Percentiles rank a stretch among this genome's conserved stretches.
phyloP scores from a whole-genome alignment of 2,888 invertebrate genomes.

The Tetranychus truncatus region DNA sequence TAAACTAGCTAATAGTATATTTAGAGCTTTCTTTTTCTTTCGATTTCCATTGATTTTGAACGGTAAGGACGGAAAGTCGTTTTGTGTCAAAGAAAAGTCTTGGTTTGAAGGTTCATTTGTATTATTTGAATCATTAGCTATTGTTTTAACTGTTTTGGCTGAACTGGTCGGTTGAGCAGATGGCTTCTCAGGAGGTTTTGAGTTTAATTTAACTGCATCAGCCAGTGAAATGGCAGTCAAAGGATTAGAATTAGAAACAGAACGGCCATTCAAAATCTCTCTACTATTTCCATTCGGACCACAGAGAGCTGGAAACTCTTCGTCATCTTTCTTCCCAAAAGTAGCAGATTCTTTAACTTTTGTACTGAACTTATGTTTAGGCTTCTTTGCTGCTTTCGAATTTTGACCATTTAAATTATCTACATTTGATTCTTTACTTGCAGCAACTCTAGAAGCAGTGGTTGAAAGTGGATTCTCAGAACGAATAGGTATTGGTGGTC shows the following conservation, averaged over 20 bases:
- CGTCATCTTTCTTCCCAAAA: conserved; percentile 6
- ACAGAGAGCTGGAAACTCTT: conserved; percentile 18
- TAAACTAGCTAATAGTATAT: not conserved
- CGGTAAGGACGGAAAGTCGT: conserved; percentile 1
- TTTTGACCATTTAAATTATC: not conserved
- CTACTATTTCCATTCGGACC: not conserved
- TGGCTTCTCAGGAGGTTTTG: not conserved
- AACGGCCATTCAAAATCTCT: not conserved
- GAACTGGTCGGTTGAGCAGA: not conserved
- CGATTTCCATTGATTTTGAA: not conserved
- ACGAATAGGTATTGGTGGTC: not conserved
- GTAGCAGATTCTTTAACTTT: conserved; percentile 9
- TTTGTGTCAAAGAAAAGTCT: not conserved
- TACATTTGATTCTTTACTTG: not conserved
- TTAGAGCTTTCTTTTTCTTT: conserved; percentile 7
- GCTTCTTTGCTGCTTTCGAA: not conserved
- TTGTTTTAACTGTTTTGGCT: not conserved
- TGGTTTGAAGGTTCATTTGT: not conserved
- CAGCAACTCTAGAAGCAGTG: not conserved
- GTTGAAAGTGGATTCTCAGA: not conserved
- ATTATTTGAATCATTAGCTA: not conserved
- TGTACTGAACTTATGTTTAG: not conserved
- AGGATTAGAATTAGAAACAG: not conserved
- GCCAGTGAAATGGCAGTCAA: not conserved
- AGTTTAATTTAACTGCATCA: not conserved